Base-by-base conservation (phyloP, 37 sponge, comb jelly and placozoan species). In the Geodia barretti region DNA sequence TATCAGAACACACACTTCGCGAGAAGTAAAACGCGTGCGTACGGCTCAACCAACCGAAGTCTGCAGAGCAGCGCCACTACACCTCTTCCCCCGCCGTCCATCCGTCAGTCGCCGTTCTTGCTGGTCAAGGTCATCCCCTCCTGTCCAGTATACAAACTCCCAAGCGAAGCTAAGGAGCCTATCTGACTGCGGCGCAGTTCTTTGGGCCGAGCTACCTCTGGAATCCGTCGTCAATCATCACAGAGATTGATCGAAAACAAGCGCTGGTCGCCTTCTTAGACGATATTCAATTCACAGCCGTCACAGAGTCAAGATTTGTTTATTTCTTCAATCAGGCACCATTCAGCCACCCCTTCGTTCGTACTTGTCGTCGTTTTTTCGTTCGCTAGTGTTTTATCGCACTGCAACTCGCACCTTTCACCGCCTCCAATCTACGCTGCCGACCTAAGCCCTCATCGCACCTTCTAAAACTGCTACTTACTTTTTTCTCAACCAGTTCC, bases 371-470 rank as follows among this genome's bases (percentile, higher is more conserved):
- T 70, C 14, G 7, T 47, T 7, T 47, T 7, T 47, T 47, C 54
- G 54, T 47, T 47, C 54, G 54, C 54, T 47, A 17, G 11, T 47
- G 11, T 47, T 47, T 20, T 58, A 61, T 74, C 60, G 75, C 75
- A 74, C 60, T 74, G 75, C 75, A 74, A 74, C 75, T 58, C 31
- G 64, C 64, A 62, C 26, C 9, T n/a, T 68, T 31, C 68, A 68
- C 68, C 34, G 20, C 68, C 68, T 68, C 68, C 68, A 68, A 68
- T 68, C 68, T 68, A 33, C 30, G 54, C 54, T 47, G 54, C 54
- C 54, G 54, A 47, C 54, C 54, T 47, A 47, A 47, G 54, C 54
- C 54, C 54, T 47, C 68, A 68, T 30, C 68, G 68, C 24, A 28
- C 64, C 26, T 5, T 62, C 24, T n/a, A 28, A 28, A 28, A 2